A percentile compares a stretch with the other conserved stretches of the same genome.
These are phyloP conservation scores for Lingula anatina DNA, from an alignment of 2,888 invertebrate genomes.

Conservation along the genomic window DNA sequence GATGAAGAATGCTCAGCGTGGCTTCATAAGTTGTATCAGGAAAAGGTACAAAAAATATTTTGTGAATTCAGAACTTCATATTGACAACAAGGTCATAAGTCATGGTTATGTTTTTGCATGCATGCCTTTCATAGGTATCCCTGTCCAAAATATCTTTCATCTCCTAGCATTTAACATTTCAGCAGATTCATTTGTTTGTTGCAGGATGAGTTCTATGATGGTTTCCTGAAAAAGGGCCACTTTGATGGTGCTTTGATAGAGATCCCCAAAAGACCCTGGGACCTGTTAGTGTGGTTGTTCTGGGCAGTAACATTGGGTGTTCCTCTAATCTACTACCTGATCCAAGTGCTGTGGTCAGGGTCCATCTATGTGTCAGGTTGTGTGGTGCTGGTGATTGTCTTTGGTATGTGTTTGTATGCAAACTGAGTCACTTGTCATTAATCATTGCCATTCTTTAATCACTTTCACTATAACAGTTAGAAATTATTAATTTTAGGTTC, in stretches of 20 bases:
- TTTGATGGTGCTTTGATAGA: slow-evolving; percentile 27
- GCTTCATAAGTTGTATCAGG: slow-evolving; percentile 75
- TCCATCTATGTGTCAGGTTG: slow-evolving; percentile 67
- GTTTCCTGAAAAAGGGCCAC: slow-evolving; percentile 38
- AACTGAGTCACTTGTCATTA: no score
- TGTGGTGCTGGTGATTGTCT: slow-evolving; percentile 65
- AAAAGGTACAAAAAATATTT: slow-evolving; percentile 49
- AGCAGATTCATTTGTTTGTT: no score
- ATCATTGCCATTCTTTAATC: neutral
- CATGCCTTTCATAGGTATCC: no score
- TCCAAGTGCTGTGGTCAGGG: slow-evolving; percentile 54
- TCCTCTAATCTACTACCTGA: slow-evolving; percentile 36
- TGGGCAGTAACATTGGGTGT: slow-evolving; percentile 42
- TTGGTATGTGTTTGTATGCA: slow-evolving; percentile 63
- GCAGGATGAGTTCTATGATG: slow-evolving; percentile 50
- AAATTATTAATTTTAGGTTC: no score
- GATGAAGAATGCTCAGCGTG: slow-evolving; percentile 73
- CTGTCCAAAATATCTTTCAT: no score
- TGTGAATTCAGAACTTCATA: no score
- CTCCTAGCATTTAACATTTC: no score
- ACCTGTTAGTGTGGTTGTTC: slow-evolving; percentile 37
- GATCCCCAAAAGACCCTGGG: slow-evolving; percentile 28
- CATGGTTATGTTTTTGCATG: no score
- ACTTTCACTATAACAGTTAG: slow-evolving; percentile 8
- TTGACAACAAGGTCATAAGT: no score